A percentile compares a stretch with the other conserved stretches of the same genome.
These are phyloP conservation scores for Calonectris borealis DNA, from an alignment of 2,113 vertebrate genomes.

Conservation along the genomic window DNA sequence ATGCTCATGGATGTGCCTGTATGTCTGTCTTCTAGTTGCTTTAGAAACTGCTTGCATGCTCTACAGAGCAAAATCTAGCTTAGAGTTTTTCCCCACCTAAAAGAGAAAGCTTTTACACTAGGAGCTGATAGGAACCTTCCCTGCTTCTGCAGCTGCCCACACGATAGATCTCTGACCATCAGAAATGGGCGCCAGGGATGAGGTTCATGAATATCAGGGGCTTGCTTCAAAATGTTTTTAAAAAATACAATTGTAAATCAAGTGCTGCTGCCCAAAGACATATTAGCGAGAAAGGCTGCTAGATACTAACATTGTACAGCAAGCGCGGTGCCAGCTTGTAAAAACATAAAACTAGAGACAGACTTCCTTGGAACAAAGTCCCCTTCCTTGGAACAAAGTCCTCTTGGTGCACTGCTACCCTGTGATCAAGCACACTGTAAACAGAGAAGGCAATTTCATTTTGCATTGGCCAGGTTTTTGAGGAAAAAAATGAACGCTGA, in stretches of 20 bases:
- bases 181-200: neutral
- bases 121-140: neutral
- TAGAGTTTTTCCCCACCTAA: neutral
- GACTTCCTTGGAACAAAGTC: neutral
- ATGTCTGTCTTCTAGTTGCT: neutral
- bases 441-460: slow-evolving; percentile 11
- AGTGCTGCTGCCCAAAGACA: neutral
- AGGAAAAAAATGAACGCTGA: neutral
- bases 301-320: neutral
- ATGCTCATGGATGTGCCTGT: neutral
- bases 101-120: neutral
- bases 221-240: neutral
- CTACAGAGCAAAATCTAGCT: neutral
- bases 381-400: neutral
- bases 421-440: neutral
- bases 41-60: neutral
- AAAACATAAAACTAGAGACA: neutral
- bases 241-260: neutral
- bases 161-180: neutral
- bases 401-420: too few species aligned
- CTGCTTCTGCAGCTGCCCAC: neutral
- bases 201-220: neutral
- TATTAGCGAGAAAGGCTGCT: neutral
- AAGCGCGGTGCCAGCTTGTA: neutral
- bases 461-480: neutral